Evolutionary conservation across 1,140 invertebrate species (phyloP), one percentile per base, ranked within the genome.

Genomic region (Zaprionus capensis): DNA sequence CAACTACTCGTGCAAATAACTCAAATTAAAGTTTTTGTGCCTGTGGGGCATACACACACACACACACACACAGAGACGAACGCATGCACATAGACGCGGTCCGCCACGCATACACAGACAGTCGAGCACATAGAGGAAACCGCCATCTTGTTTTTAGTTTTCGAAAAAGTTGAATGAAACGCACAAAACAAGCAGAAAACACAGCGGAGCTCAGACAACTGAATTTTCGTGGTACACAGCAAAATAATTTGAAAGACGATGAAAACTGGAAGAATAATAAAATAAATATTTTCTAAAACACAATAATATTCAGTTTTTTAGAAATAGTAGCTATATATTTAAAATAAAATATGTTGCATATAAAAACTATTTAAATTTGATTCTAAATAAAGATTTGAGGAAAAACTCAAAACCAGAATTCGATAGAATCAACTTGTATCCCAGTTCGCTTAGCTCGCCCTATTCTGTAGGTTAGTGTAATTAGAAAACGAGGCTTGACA

Each of bases 21-120:
- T 87, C 76, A 87, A 87, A 87, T 87, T 87, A 80, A 87, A 87
- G 83, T 87, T 87, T 87, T 76, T 78, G 71, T 78, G 80, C 80
- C 83, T 87, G 71, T 71, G 71, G 77, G 83, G 80, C 65, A 56
- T n/a, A 55, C 34, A 70, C 71, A 77, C 41, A 73, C 55, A 64
- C 38, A 64, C 59, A 64, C 46, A 59, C 36, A 59, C 49, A 78
- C 17, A 75, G 28, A 31, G 28, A 11, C 28, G 9, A 31, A 31
- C 9, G 28, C 28, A 31, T 31, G 7, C 28, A 31, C 7, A 31
- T 31, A 31, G 7, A 31, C 0, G 26, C 31, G 44, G 17, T 9
- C n/a, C 34, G 34, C 36, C 55, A 26, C 22, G 26, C 14, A 62
- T 14, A 53, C 56, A 67, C 4, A 22, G 44, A 61, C 34, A 57